phyloP scores from a whole-genome alignment of 1,140 invertebrate genomes.

The Diachasmimorpha longicaudata region DNA sequence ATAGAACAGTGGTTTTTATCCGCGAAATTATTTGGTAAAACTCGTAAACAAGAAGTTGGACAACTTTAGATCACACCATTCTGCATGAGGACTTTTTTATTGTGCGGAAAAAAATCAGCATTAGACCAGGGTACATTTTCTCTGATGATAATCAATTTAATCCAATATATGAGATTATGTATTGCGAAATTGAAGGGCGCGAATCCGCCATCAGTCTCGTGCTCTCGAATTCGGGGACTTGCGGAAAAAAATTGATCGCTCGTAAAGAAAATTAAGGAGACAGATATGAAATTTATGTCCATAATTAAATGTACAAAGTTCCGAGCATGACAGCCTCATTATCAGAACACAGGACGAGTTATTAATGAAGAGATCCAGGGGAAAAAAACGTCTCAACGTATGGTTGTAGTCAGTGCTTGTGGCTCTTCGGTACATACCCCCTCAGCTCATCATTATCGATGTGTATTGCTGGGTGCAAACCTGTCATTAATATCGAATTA shows the following conservation, averaged over 20 bases:
- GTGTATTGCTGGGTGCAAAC: neutral
- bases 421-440: neutral
- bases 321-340: neutral
- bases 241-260: no score
- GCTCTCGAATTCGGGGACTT: no score
- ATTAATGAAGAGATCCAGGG: neutral
- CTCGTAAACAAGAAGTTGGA: neutral
- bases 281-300: neutral
- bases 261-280: neutral
- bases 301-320: neutral
- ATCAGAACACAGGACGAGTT: neutral
- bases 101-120: neutral
- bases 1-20: neutral
- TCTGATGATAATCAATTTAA: no score
- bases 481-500: slow-evolving; percentile 9
- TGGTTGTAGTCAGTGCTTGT: neutral
- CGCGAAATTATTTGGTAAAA: neutral
- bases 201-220: no score
- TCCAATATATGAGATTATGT: no score
- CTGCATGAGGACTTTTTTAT: no score
- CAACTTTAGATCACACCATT: no score
- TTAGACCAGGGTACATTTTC: no score
- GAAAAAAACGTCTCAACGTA: neutral
- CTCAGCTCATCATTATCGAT: neutral
- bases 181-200: no score